phyloP scores from a whole-genome alignment of 2,797 vertebrate species.

The Alca torda region DNA sequence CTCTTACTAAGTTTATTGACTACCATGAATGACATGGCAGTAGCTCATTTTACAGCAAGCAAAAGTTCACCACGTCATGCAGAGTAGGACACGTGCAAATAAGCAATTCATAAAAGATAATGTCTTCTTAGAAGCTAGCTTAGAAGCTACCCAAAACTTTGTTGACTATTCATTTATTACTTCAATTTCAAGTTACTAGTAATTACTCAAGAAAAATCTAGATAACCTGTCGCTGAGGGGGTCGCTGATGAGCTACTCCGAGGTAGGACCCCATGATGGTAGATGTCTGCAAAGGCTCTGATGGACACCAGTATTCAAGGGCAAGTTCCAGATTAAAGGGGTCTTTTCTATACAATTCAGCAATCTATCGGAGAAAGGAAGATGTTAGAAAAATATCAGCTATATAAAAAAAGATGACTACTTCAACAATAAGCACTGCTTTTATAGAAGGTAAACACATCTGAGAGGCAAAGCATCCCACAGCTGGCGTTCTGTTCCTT shows the following conservation, averaged over 20 bases:
- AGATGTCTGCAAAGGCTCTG: slow-evolving; percentile 91
- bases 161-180: background rate
- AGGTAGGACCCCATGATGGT: slow-evolving; percentile 91
- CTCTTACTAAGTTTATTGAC: background rate
- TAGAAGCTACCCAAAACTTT: background rate
- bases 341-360: slow-evolving; percentile 92
- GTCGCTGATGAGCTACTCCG: slow-evolving; percentile 91
- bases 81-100: background rate
- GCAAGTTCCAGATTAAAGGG: slow-evolving; percentile 90
- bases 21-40: background rate
- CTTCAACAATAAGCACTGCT: background rate
- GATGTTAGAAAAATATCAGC: background rate
- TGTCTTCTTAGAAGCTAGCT: background rate
- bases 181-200: background rate
- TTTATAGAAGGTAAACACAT: background rate
- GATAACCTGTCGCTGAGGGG: slow-evolving; percentile 94
- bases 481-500: background rate
- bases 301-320: slow-evolving; percentile 97
- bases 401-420: background rate
- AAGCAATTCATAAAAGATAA: background rate
- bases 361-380: slow-evolving; percentile 79
- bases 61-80: background rate
- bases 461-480: background rate
- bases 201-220: background rate
- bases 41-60: background rate